Base-by-base conservation (phyloP, 1,140 invertebrate genomes). In the Drosophila nigrodunni region DNA sequence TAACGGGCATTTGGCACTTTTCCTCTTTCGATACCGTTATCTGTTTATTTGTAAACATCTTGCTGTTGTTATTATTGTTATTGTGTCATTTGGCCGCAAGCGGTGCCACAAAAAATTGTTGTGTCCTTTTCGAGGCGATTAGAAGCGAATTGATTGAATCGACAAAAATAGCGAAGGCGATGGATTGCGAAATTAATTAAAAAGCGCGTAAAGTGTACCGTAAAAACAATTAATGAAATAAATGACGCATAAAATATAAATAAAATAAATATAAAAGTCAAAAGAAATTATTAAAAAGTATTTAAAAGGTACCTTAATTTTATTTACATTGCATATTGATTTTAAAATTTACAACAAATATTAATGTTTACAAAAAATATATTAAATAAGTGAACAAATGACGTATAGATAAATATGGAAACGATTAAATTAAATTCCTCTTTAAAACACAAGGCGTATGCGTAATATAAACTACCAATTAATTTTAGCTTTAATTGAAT, bases 1-100 rank as follows among this genome's bases (percentile, higher is more conserved):
- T 30, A 47, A 57, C 65, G 66, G 30, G 11, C 72, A 54, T 68
- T 61, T 47, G 41, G 35, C 11, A 62, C 37, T 72, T 64, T 35
- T 54, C 8, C 37, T 52, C 35, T 34, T 46, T 39, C 70, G 52
- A 43, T 67, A 52, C 34, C 71, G 39, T 58, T 70, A 62, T 74
- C 72, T 62, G 71, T 68, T 60, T 30, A 54, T 60, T 77, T 57
- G 54, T 57, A 57, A 57, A 57, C 54, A 57, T n/a, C 18, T 57
- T 55, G 52, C 18, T 15, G 54, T 77, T 78, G 65, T 66, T 70
- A 43, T 60, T 50, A 37, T 52, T 44, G 11, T 39, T 58, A 64
- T 69, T 43, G 41, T 65, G 73, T 11, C 6, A 62, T 69, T 70
- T 71, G 43, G 72, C 72, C 66, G 67, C 13, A 55, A 72, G 76